Conservation (phyloP, 2,113 vertebrate species). For the Chlamydotis undulata region DNA sequence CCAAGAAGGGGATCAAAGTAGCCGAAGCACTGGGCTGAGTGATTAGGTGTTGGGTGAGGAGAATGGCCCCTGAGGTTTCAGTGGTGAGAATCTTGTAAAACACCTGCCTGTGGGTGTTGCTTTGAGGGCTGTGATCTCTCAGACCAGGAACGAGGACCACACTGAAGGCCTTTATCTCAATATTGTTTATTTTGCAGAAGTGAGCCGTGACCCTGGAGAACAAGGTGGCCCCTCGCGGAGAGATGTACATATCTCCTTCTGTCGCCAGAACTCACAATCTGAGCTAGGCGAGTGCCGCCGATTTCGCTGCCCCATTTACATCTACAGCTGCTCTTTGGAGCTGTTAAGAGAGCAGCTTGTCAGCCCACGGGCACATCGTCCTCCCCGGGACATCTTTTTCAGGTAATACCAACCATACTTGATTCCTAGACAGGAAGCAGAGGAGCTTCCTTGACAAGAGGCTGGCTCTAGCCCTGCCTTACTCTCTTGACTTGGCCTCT, state of each 20-base stretch:
- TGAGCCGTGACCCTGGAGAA: conserved; percentile 69
- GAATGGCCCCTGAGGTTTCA: neutral
- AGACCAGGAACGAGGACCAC: neutral
- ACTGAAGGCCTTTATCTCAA: neutral
- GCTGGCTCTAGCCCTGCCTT: neutral
- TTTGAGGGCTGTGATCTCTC: neutral
- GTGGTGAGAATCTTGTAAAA: neutral
- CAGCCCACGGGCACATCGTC: conserved; percentile 76
- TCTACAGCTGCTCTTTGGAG: conserved; percentile 93
- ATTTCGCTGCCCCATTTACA: conserved; percentile 88
- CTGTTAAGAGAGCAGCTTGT: conserved; percentile 89
- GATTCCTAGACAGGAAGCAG: neutral
- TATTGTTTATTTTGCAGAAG: conserved; percentile 47
- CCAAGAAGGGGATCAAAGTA: neutral
- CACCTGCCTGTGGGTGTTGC: neutral
- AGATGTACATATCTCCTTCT: conserved; percentile 79
- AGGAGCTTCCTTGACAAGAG: neutral
- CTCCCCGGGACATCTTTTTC: conserved; percentile 87
- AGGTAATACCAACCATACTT: conserved; percentile 72
- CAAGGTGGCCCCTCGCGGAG: conserved; percentile 73
- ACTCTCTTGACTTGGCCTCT: neutral
- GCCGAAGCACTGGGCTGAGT: neutral
- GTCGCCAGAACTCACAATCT: conserved; percentile 80
- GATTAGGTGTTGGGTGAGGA: neutral
- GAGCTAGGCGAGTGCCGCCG: conserved; percentile 77